phyloP scores from a whole-genome alignment of 2,113 vertebrate species.

The Cyprinodon tularosa region DNA sequence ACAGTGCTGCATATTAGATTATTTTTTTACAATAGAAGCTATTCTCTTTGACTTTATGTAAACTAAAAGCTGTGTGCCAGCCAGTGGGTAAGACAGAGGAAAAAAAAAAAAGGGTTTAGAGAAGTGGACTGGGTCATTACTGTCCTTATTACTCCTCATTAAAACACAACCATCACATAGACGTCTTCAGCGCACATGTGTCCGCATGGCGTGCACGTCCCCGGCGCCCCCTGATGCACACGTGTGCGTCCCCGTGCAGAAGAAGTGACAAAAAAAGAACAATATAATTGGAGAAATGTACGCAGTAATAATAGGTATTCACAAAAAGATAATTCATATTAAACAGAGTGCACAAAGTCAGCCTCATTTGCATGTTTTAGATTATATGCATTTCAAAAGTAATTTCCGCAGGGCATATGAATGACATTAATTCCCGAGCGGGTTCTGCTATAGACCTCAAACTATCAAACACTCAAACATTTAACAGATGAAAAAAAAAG shows the following conservation, averaged over 20 bases:
- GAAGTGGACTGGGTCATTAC: constrained; percentile 78
- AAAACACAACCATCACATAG: constrained; percentile 80
- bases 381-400: constrained; percentile 99
- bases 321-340: constrained; percentile 98
- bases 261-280: constrained; percentile 91
- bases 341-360: constrained; percentile 98
- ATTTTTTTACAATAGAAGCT: constrained; percentile 32
- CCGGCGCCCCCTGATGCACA: constrained; percentile 51
- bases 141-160: constrained; percentile 84
- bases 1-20: constrained; percentile 5
- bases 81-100: constrained; percentile 31
- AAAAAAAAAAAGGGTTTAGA: constrained; percentile 36
- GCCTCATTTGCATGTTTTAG: constrained; percentile 98
- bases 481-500: constrained; percentile 84
- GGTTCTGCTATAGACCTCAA: constrained; percentile 85
- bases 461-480: constrained; percentile 88
- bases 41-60: constrained; percentile 50
- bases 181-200: constrained; percentile 43
- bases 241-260: constrained; percentile 69
- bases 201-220: constrained; percentile 26
- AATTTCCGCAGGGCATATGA: constrained; percentile 98
- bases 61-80: constrained; percentile 52
- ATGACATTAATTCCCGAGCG: constrained; percentile 95
- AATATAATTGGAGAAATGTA: constrained; percentile 98
- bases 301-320: constrained; percentile 99